Percentiles rank a stretch among this genome's conserved stretches.
phyloP scores from a whole-genome alignment of 2,797 vertebrate genomes.

The Danio jaintianensis region DNA sequence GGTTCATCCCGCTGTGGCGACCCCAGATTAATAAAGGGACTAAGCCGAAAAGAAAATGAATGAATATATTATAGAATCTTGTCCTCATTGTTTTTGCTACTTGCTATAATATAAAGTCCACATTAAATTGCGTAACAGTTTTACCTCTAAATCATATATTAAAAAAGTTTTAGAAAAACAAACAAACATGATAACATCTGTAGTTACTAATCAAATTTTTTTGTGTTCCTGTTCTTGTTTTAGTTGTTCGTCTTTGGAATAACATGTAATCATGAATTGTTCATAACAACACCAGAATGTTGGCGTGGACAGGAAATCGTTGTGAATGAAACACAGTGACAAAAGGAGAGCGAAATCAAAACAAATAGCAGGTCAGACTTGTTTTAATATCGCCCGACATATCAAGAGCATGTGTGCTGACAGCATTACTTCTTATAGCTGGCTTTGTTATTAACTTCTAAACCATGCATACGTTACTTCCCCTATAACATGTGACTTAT shows the following conservation, averaged over 20 bases:
- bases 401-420: neutral
- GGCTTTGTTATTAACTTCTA: neutral
- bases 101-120: too few relatives aligned
- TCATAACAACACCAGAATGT: neutral
- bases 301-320: neutral
- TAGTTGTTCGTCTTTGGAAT: neutral
- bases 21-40: too few relatives aligned
- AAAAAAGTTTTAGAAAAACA: too few relatives aligned
- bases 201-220: too few relatives aligned
- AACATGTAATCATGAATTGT: neutral
- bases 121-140: too few relatives aligned
- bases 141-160: too few relatives aligned
- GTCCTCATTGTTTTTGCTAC: too few relatives aligned
- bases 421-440: neutral
- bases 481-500: neutral
- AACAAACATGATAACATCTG: too few relatives aligned
- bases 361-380: slow-evolving; percentile 3
- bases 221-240: too few relatives aligned
- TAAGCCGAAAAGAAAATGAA: too few relatives aligned
- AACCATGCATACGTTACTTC: neutral
- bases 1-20: too few relatives aligned
- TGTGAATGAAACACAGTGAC: slow-evolving; percentile 2
- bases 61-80: too few relatives aligned
- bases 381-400: neutral
- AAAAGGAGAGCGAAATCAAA: neutral